phyloP scores from a whole-genome alignment of 2,888 invertebrate genomes.

The Allolobophora icterica region DNA sequence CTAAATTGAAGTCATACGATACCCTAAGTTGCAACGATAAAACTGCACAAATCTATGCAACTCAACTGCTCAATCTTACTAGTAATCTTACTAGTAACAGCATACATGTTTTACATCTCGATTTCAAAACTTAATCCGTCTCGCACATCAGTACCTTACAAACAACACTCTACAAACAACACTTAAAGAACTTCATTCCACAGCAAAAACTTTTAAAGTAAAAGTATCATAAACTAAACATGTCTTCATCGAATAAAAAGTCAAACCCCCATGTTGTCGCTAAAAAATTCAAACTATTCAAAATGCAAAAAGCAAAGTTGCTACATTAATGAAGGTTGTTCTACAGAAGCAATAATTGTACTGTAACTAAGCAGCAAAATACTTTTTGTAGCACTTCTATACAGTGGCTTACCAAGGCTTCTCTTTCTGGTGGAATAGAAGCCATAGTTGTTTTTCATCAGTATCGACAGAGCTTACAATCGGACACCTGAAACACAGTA shows the following conservation, averaged over 20 bases:
- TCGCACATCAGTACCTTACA: not conserved
- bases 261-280: not conserved
- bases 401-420: not conserved
- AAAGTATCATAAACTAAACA: not conserved
- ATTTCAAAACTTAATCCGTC: not conserved
- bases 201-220: not conserved
- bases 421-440: not conserved
- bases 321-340: not conserved
- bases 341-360: not conserved
- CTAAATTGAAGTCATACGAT: not conserved
- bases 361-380: not conserved
- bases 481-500: not conserved
- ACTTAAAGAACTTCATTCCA: not conserved
- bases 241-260: not conserved
- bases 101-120: no score
- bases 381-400: not conserved
- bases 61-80: not conserved
- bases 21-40: not conserved
- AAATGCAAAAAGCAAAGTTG: not conserved
- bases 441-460: not conserved
- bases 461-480: not conserved
- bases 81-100: not conserved
- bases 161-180: not conserved
- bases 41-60: not conserved
- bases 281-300: not conserved